Evolutionary conservation across 2,888 invertebrate genomes (phyloP).

Genomic region (Boloria euphrosyne): DNA sequence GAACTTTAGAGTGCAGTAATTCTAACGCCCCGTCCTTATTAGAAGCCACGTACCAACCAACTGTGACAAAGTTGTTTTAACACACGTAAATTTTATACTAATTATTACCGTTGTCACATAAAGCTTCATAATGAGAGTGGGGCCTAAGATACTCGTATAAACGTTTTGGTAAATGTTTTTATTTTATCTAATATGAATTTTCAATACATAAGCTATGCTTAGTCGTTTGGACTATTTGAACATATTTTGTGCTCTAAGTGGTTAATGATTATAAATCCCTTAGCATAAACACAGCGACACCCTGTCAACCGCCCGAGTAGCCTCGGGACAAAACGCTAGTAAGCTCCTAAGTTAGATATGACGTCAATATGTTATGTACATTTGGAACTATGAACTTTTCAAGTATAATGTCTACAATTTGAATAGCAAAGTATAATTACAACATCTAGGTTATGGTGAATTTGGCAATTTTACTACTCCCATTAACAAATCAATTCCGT

Average conservation of each 20-base stretch:
- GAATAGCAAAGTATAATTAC: neutral
- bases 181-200: conserved; percentile 7
- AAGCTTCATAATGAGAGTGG: neutral
- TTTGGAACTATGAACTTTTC: conserved; percentile 45
- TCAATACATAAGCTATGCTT: conserved; percentile 7
- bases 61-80: no score
- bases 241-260: conserved; percentile 21
- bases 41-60: neutral
- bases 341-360: conserved; percentile 81
- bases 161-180: conserved; percentile 1
- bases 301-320: conserved; percentile 79
- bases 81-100: no score
- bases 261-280: conserved; percentile 51
- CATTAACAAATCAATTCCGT: conserved; percentile 10
- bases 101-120: no score
- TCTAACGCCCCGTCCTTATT: neutral
- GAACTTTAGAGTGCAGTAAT: conserved; percentile 16
- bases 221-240: conserved; percentile 10
- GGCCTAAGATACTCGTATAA: no score
- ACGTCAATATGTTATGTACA: conserved; percentile 74
- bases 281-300: conserved; percentile 79
- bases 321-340: conserved; percentile 80
- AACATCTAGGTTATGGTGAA: neutral
- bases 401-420: conserved; percentile 27
- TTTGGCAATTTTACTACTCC: neutral